Evolutionary conservation across 1,140 invertebrate genomes (phyloP).

Genomic region (Prorops nasuta): DNA sequence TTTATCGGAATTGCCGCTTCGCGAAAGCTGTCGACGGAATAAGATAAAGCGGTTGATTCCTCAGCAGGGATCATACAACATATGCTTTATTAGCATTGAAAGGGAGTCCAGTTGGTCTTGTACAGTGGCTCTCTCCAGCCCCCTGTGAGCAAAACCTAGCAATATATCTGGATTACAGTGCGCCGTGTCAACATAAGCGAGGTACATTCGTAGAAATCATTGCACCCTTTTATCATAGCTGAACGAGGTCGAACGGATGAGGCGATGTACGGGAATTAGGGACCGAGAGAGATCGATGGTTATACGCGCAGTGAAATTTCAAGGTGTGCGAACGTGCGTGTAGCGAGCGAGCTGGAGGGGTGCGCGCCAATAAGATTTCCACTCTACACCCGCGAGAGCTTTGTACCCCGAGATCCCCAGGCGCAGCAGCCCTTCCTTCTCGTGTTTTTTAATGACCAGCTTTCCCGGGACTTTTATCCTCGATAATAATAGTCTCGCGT

Average conservation of each 20-base stretch:
- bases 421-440: conserved; percentile 3
- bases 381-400: conserved; percentile 2
- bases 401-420: conserved; percentile 15
- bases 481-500: too few relatives aligned
- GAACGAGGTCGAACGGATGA: conserved; percentile 18
- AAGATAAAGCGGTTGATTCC: too few relatives aligned
- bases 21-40: too few relatives aligned
- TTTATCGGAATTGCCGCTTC: too few relatives aligned
- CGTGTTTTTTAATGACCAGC: conserved; percentile 28
- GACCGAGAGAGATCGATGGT: conserved; percentile 35
- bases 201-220: conserved; percentile 9
- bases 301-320: conserved; percentile 3
- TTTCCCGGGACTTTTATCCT: too few relatives aligned
- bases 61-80: too few relatives aligned
- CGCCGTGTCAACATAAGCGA: not conserved
- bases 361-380: conserved; percentile 4
- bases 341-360: not conserved
- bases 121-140: not conserved
- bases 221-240: conserved; percentile 14
- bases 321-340: conserved; percentile 8
- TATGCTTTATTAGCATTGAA: too few relatives aligned
- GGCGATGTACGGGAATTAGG: conserved; percentile 29
- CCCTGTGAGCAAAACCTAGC: not conserved
- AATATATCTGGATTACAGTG: conserved; percentile 16
- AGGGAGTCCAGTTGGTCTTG: too few relatives aligned